Percentiles rank a stretch among this genome's conserved stretches.
These are phyloP conservation scores for Enteromius treurensis DNA, from an alignment of 2,797 vertebrate species.

Conservation along the genomic window DNA sequence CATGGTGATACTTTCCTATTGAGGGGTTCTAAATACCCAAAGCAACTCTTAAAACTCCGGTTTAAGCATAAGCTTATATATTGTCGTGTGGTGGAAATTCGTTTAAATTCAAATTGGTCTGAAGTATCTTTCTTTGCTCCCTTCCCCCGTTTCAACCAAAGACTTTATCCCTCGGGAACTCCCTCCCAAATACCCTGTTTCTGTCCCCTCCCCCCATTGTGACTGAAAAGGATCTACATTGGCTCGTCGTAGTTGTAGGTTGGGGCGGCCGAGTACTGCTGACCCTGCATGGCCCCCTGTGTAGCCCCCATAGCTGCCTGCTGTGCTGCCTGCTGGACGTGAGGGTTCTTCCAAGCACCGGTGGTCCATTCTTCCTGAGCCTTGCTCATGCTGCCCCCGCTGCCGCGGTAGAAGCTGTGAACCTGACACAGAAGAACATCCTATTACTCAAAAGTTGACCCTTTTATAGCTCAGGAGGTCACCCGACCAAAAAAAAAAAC, in stretches of 20 bases:
- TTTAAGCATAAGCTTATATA: conserved; percentile 27
- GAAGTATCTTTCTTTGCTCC: conserved; percentile 68
- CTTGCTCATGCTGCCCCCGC: conserved; percentile 94
- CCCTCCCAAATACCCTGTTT: conserved; percentile 58
- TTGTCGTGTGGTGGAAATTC: conserved; percentile 69
- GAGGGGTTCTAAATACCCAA: conserved; percentile 30
- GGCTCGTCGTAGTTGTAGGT: conserved; percentile 97
- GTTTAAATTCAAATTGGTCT: conserved; percentile 69
- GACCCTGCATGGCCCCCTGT: conserved; percentile 83
- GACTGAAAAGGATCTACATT: conserved; percentile 82
- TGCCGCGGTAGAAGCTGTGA: conserved; percentile 95
- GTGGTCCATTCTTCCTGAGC: conserved; percentile 98
- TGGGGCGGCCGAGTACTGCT: conserved; percentile 91
- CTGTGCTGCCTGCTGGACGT: conserved; percentile 93
- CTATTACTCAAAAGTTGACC: neutral
- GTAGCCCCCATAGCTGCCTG: conserved; percentile 91
- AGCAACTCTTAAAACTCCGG: conserved; percentile 35
- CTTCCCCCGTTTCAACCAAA: conserved; percentile 50
- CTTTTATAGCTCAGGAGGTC: neutral
- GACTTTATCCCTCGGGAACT: neutral
- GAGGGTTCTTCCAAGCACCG: conserved; percentile 97
- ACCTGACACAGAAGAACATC: conserved; percentile 76
- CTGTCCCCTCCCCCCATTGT: conserved; percentile 47
- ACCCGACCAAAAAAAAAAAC: neutral
- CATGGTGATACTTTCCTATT: conserved; percentile 30